Evolutionary conservation across 2,113 vertebrate genomes (phyloP), one percentile per base, ranked within the genome.

Genomic region (Felis chaus): DNA sequence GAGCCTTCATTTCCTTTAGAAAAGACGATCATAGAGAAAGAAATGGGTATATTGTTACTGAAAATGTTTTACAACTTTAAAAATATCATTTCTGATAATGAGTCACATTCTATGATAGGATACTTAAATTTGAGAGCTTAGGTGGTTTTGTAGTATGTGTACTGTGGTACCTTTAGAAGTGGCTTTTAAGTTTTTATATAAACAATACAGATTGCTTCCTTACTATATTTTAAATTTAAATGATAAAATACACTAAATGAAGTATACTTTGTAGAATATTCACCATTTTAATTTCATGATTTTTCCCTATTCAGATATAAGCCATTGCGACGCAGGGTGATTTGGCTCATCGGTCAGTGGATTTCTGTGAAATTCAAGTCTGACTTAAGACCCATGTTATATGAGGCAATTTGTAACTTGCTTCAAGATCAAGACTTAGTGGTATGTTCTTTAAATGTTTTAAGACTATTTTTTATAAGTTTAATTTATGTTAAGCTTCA

Each of bases 301-400:
- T 93, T 95, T 68, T 33, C 14, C 3, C 33, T 36, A 31, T 71
- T 25, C 97, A 99, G 99, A 96, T 99, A 99, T 98, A 99, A 99
- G 96, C 98, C 99, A 95, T 99, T 99, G 98, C 99, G 99, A 33
- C 98, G 99, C 81, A 98, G 99, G 97, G 99, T 99, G 96, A 99
- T 99, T 97, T 99, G 99, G 99, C 98, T 99, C 93, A 99, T 99
- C 94, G 99, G 99, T 97, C 99, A 99, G 98, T 99, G 99, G 99
- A 99, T 99, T 98, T 99, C 99, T 76, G 99, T 99, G 97, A 99
- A 99, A 98, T 99, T 99, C 98, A 99, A 99, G 95, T 99, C 99
- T 5, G 99, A 99, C 87, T 99, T 99, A 94, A 99, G 99, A 96
- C 99, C 99, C 96, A 98, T 99, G 98, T 99, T 99, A 3, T 99